Evolutionary conservation across 2,113 vertebrate genomes (phyloP).

Genomic region (Oxyruncus cristatus): DNA sequence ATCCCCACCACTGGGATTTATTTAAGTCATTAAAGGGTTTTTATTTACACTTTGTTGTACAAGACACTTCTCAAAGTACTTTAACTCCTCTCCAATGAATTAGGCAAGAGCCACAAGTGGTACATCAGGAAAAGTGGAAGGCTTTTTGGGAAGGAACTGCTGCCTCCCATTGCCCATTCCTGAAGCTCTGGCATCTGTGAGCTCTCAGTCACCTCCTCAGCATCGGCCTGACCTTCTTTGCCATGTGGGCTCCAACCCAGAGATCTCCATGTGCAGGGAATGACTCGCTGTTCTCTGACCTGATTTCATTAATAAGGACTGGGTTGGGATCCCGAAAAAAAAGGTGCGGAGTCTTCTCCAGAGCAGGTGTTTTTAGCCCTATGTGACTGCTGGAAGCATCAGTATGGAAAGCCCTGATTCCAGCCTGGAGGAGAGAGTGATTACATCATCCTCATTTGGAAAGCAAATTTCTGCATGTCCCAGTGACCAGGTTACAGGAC

Average conservation of each 20-base stretch:
- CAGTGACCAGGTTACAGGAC: background rate
- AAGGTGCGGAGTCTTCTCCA: background rate
- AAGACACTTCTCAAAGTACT: background rate
- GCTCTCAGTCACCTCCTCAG: background rate
- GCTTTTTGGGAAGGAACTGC: background rate
- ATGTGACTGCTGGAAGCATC: fast-evolving
- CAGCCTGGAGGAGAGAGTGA: background rate
- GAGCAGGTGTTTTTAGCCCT: background rate
- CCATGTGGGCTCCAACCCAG: background rate
- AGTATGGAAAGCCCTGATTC: background rate
- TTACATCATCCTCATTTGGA: background rate
- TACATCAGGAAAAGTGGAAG: fast-evolving
- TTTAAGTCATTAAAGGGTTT: slow-evolving; percentile 10
- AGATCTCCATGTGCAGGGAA: background rate
- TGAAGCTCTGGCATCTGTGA: background rate
- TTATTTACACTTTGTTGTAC: background rate
- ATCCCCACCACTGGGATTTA: background rate
- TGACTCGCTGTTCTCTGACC: background rate
- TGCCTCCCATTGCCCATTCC: background rate
- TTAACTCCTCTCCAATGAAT: background rate
- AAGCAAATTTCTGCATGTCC: background rate
- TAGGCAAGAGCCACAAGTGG: background rate
- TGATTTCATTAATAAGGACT: background rate
- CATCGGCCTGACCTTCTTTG: background rate
- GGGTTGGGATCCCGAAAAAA: background rate